Percentiles rank a stretch among this genome's conserved stretches.
Evolutionary conservation across 2,797 vertebrate genomes (phyloP).

Genomic region (Helicolenus hilgendorfi): DNA sequence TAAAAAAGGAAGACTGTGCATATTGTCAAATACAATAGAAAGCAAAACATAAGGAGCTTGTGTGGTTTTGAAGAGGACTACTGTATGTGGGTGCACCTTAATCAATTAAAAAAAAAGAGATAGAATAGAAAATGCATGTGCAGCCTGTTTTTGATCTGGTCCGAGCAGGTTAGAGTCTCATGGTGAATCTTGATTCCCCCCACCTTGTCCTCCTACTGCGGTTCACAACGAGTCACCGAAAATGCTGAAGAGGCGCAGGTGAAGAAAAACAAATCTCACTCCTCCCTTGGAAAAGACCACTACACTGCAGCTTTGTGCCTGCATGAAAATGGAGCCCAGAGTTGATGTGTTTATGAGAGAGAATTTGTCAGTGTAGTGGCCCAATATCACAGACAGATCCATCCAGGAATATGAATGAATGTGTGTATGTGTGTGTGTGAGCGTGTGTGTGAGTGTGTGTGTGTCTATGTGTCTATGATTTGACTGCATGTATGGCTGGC

Average conservation of each 20-base stretch:
- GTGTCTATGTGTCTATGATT: constrained; percentile 31
- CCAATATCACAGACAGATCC: constrained; percentile 53
- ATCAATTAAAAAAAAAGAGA: not conserved
- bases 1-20: not conserved
- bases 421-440: not conserved
- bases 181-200: not conserved
- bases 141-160: not conserved
- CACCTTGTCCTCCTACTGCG: not conserved
- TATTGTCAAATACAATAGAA: too few species aligned
- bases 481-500: constrained; percentile 76
- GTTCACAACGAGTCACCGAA: not conserved
- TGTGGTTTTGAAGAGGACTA: not conserved
- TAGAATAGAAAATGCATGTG: not conserved
- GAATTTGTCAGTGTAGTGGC: constrained; percentile 56
- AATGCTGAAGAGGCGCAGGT: not conserved
- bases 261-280: not conserved
- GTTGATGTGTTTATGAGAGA: constrained; percentile 61
- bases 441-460: constrained; percentile 22
- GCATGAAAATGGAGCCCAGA: constrained; percentile 35
- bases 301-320: constrained; percentile 24
- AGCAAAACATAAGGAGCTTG: not conserved
- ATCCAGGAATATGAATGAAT: constrained; percentile 30
- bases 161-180: not conserved
- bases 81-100: not conserved
- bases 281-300: not conserved